Evolutionary conservation across 2,888 invertebrate species (phyloP).

Genomic region (Pantelozetes paolii): DNA sequence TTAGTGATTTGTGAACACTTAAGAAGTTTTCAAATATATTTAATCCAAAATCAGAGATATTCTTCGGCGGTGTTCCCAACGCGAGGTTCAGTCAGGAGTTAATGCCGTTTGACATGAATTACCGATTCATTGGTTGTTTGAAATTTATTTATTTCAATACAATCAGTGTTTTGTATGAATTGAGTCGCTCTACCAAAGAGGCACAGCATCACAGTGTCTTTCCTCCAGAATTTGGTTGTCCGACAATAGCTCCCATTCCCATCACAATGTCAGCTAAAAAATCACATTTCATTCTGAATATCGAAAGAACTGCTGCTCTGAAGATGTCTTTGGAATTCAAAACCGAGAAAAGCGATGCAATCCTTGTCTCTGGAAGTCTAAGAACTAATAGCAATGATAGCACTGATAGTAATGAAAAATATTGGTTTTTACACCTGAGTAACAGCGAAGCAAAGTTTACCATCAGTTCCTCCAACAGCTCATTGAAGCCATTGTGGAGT

Average conservation of each 20-base stretch:
- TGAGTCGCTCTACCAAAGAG: conserved; percentile 75
- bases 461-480: conserved; percentile 9
- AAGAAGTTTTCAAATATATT: too few species aligned
- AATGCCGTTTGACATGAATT: conserved; percentile 50
- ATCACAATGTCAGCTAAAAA: conserved; percentile 63
- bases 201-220: conserved; percentile 63
- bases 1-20: too few species aligned
- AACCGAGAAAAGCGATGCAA: conserved; percentile 20
- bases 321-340: neutral
- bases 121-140: conserved; percentile 81
- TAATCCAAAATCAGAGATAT: conserved; percentile 36
- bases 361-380: conserved; percentile 30
- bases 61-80: conserved; percentile 35
- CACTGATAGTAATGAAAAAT: neutral
- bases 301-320: neutral
- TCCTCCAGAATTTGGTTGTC: conserved; percentile 75
- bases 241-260: conserved; percentile 78
- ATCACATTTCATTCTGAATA: neutral
- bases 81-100: neutral
- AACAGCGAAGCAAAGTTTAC: conserved; percentile 22
- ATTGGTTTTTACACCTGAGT: conserved; percentile 35
- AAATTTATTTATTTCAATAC: conserved; percentile 92
- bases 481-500: neutral
- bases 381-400: too few species aligned
- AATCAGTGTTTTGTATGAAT: conserved; percentile 80